Base-by-base conservation (phyloP, 2,888 invertebrate species). In the Hipparchia semele region DNA sequence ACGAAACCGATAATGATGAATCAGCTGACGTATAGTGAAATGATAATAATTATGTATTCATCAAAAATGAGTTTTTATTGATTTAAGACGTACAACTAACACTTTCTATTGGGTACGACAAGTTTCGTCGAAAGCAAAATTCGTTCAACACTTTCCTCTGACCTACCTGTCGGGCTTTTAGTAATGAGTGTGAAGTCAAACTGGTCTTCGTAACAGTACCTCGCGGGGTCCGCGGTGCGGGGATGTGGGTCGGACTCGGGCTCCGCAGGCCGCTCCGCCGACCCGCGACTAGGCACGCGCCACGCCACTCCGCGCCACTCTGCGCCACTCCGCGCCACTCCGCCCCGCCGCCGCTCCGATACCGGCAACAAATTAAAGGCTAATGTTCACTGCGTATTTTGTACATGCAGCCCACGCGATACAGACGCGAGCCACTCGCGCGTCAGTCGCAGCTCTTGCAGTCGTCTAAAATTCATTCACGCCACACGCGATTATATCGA, bases 71-170 rank as follows among this genome's bases (percentile, higher is more conserved):
- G 33, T 10, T 65, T 46, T 61, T 51, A 54, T 59, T 51, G 7
- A 60, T 8, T 68, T 12, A 51, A 68, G 49, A 56, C 59, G 46
- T 13, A 2, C 39, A 56, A 61, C 61, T 89, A 88, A 90, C 90
- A 91, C 92, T 93, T 94, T 93, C 93, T 90, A 88, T 86, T 82
- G 82, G 79, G 81, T 82, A 83, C 84, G 87, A 87, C 83, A 82
- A 84, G 82, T 82, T 86, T 84, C 81, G 87, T 86, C 84, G 92
- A 92, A 93, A 93, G 91, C 91, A 93, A 93, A 93, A 92, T 91
- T 89, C 87, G 88, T 84, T 85, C 87, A 88, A 90, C 90, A 91
- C 92, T 94, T 93, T 94, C 93, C 87, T 91, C 87, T 89, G 91
- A 90, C 90, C 89, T 83, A 87, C 87, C 86, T 79, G 81, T 70